Evolutionary conservation across 2,888 invertebrate species (phyloP).

Genomic region (Odiellus spinosus): DNA sequence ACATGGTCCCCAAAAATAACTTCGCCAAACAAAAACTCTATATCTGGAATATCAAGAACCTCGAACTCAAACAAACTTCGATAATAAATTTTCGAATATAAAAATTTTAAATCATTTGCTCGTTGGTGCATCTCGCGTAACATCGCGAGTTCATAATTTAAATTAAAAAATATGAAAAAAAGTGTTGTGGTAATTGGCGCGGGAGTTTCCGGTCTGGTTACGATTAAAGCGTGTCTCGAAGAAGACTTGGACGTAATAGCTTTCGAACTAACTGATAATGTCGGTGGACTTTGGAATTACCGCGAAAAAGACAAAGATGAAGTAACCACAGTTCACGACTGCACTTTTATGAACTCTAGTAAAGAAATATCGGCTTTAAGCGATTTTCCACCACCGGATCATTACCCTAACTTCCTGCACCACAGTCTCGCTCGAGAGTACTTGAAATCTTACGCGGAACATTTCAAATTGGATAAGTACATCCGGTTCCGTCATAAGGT

Average conservation of each 20-base stretch:
- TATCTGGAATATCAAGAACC: too few relatives aligned
- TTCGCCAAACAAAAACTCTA: too few relatives aligned
- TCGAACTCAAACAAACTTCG: too few relatives aligned
- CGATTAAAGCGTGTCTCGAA: conserved; percentile 29
- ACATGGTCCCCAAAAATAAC: too few relatives aligned
- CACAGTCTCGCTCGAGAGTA: conserved; percentile 29
- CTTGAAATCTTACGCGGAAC: conserved; percentile 26
- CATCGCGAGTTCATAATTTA: too few relatives aligned
- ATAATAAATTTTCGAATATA: too few relatives aligned
- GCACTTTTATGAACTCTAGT: conserved; percentile 30
- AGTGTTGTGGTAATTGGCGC: conserved; percentile 27
- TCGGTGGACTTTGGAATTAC: conserved; percentile 29
- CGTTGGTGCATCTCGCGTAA: too few relatives aligned
- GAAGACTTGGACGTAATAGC: conserved; percentile 28
- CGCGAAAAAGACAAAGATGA: conserved; percentile 19
- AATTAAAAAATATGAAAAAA: too few relatives aligned
- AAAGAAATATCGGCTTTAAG: conserved; percentile 31
- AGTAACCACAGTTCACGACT: conserved; percentile 27
- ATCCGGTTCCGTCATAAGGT: conserved; percentile 26
- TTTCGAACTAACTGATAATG: conserved; percentile 26
- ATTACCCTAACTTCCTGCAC: conserved; percentile 29
- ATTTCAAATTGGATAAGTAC: conserved; percentile 24
- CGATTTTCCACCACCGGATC: conserved; percentile 28
- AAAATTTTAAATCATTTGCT: too few relatives aligned
- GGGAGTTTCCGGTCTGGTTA: conserved; percentile 30